A percentile compares a stretch with the other conserved stretches of the same genome.
These are phyloP conservation scores for Centropristis striata DNA, from an alignment of 2,113 vertebrate species.

Conservation along the genomic window DNA sequence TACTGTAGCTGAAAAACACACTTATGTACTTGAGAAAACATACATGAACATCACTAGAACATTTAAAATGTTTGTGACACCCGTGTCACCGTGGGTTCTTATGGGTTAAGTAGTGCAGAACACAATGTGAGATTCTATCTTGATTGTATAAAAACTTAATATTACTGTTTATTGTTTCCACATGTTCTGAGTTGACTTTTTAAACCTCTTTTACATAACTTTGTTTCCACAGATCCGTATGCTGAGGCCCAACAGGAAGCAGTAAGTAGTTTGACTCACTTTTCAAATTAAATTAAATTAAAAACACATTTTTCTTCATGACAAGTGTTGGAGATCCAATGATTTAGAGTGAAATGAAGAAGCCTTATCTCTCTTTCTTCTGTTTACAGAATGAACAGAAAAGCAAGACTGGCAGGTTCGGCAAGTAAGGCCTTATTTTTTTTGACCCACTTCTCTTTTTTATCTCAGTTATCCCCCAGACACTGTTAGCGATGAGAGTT, in stretches of 20 bases:
- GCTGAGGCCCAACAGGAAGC: constrained; percentile 44
- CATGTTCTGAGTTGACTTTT: neutral
- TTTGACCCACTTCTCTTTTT: constrained; percentile 20
- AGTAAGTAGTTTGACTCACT: constrained; percentile 55
- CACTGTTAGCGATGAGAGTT: neutral
- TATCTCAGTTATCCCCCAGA: neutral
- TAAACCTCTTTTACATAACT: neutral
- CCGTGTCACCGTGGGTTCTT: too few species aligned
- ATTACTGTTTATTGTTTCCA: neutral
- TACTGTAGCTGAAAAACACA: too few species aligned
- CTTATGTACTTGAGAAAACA: too few species aligned
- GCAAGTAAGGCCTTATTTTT: constrained; percentile 74
- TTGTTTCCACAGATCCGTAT: constrained; percentile 82
- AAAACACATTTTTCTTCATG: neutral
- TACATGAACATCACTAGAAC: too few species aligned
- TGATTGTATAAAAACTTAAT: neutral
- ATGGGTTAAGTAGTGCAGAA: too few species aligned
- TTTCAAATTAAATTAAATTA: neutral
- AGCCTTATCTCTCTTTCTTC: constrained; percentile 16
- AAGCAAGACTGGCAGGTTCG: constrained; percentile 67
- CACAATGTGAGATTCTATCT: neutral
- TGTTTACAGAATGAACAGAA: constrained; percentile 76
- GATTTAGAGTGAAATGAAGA: neutral
- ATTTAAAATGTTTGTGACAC: too few species aligned
- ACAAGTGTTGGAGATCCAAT: neutral